phyloP scores from a whole-genome alignment of 2,888 invertebrate genomes.

The Athalia circularis region DNA sequence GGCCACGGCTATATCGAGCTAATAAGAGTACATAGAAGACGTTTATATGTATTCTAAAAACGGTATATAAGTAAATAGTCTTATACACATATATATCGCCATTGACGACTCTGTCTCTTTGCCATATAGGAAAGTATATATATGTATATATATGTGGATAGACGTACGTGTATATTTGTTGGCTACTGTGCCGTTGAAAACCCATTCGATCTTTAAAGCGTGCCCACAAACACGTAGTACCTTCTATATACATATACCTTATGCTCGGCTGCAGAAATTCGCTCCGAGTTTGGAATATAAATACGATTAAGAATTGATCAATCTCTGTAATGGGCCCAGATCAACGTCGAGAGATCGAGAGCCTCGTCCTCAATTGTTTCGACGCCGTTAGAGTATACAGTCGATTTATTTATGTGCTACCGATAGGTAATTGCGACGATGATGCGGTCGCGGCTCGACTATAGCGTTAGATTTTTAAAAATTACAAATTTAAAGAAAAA shows the following conservation, averaged over 20 bases:
- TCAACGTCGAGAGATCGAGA: neutral
- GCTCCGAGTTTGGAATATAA: conserved; percentile 33
- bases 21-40: no score
- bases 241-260: neutral
- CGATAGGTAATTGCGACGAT: neutral
- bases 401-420: neutral
- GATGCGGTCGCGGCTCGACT: no score
- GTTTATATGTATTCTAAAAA: no score
- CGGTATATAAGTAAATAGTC: neutral
- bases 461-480: no score
- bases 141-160: no score
- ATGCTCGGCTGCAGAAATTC: conserved; percentile 2
- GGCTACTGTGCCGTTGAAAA: no score
- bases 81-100: neutral
- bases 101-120: neutral
- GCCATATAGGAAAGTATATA: conserved; percentile 18
- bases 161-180: no score
- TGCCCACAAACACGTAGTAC: conserved; percentile 29
- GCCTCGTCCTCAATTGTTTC: conserved; percentile 33
- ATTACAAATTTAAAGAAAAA: no score
- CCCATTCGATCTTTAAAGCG: neutral
- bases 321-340: conserved; percentile 30
- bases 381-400: neutral
- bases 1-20: no score
- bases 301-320: conserved; percentile 20